Evolutionary conservation across 2,113 vertebrate genomes (phyloP), one percentile per base, ranked within the genome.

Genomic region (Parus major): DNA sequence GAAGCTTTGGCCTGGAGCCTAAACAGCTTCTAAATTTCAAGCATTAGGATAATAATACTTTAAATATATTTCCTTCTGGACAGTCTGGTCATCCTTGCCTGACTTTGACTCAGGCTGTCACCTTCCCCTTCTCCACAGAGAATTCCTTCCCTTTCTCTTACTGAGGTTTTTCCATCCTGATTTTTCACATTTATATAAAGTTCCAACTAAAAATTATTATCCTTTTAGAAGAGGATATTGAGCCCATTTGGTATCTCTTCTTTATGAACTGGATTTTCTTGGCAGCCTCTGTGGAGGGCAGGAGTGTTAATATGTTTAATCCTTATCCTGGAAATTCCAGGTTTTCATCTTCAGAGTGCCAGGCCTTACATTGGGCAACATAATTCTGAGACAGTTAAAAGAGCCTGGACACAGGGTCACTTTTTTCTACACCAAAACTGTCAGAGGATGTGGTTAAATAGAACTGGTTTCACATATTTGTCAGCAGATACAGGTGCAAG

Each of bases 1-100:
- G 36, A 50, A 61, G 70, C 66, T 93, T 89, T 91, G 78, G 35
- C 86, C 60, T 47, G 33, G 53, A 86, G 69, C 70, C 70, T 76
- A 2, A 79, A 33, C 46, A 76, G 46, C 59, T 80, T 25, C 77
- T 75, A 57, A 78, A 59, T 46, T 61, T 72, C n/a, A 66, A n/a
- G 39, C 76, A 17, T 61, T 13, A n/a, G 24, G 70, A 22, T 73
- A 28, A 64, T 69, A 60, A 61, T 39, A 41, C 5, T 66, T 59
- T 4, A 20, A 53, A 27, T 15, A 7, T 41, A 31, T 78, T 91
- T 92, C 59, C 28, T 90, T 53, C 28, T 82, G 73, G 47, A 27
- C 72, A 49, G 13, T 11, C 3, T 23, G 35, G 82, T 68, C 29
- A 52, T 60, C 64, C 28, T 31, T 80, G 56, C 22, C 20, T 69